phyloP scores from a whole-genome alignment of 2,113 vertebrate genomes.

The Tenebrosternarchus preto region DNA sequence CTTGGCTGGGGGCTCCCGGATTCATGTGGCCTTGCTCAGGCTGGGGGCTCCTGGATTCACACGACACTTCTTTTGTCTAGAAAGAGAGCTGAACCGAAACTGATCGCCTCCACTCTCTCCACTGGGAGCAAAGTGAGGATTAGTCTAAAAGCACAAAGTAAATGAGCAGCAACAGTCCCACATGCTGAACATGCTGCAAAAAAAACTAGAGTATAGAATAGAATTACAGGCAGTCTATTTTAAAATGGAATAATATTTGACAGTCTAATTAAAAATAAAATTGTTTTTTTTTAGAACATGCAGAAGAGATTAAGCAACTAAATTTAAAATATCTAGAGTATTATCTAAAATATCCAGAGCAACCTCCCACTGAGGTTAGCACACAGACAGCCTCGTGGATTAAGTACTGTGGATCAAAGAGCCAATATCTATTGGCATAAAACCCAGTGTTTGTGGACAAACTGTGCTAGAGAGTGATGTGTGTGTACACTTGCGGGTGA shows the following conservation, averaged over 20 bases:
- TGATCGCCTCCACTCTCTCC: conserved; percentile 35
- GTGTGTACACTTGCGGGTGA: not conserved
- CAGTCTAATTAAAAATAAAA: no score
- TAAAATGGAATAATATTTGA: no score
- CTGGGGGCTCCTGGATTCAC: conserved; percentile 37
- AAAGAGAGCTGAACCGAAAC: conserved; percentile 47
- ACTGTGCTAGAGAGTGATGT: conserved; percentile 58
- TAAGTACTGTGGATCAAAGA: conserved; percentile 62
- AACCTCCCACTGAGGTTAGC: conserved; percentile 60
- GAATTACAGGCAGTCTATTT: no score
- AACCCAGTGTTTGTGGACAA: conserved; percentile 61
- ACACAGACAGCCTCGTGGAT: conserved; percentile 56
- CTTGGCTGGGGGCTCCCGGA: conserved; percentile 49
- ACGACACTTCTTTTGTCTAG: conserved; percentile 50
- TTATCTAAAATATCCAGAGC: conserved; percentile 59
- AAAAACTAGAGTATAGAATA: no score
- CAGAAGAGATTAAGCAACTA: conserved; percentile 44
- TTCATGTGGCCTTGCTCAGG: no score
- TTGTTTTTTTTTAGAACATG: conserved; percentile 39
- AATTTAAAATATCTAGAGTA: conserved; percentile 54
- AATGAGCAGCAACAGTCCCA: conserved; percentile 26
- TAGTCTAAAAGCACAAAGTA: conserved; percentile 6
- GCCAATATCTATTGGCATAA: conserved; percentile 71
- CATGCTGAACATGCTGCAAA: not conserved
- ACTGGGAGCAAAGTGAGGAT: conserved; percentile 14